A percentile compares a stretch with the other conserved stretches of the same genome.
Conservation (phyloP, 2,797 vertebrate genomes). For the Otolemur crassicaudatus region DNA sequence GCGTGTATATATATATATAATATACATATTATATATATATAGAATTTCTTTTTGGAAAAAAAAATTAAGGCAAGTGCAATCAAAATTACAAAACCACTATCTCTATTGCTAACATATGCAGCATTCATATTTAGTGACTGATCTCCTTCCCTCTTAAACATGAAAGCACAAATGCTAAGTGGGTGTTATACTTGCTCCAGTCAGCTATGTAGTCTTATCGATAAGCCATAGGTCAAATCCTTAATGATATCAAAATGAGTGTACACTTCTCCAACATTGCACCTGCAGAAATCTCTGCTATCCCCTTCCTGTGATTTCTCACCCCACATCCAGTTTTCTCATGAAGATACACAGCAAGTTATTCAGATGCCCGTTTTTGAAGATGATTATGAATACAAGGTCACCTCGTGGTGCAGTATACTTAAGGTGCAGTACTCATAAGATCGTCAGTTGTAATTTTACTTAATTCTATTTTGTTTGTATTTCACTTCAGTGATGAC, state of each 20-base stretch:
- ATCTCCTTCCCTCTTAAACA: slow-evolving; percentile 78
- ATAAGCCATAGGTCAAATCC: slow-evolving; percentile 55
- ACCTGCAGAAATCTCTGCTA: slow-evolving; percentile 32
- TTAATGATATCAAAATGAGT: slow-evolving; percentile 45
- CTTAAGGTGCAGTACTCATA: slow-evolving; percentile 8
- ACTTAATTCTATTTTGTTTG: slow-evolving; percentile 71
- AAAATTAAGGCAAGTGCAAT: slow-evolving; percentile 89
- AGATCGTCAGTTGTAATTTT: slow-evolving; percentile 29
- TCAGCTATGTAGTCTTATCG: slow-evolving; percentile 60
- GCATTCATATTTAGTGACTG: slow-evolving; percentile 85
- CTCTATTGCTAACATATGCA: slow-evolving; percentile 88
- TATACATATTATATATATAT: not conserved
- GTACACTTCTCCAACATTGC: slow-evolving; percentile 17
- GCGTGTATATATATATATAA: not conserved
- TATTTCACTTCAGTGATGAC: slow-evolving; percentile 63
- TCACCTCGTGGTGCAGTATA: not conserved
- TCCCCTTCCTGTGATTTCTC: slow-evolving; percentile 46
- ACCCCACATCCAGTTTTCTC: slow-evolving; percentile 43
- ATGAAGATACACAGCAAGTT: slow-evolving; percentile 47
- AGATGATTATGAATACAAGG: slow-evolving; percentile 61
- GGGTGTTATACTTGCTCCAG: slow-evolving; percentile 68
- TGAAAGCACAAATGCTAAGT: slow-evolving; percentile 81
- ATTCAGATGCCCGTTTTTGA: slow-evolving; percentile 37
- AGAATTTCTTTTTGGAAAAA: slow-evolving; percentile 69
- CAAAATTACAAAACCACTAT: slow-evolving; percentile 86